Base-by-base conservation (phyloP, 1,140 invertebrate species). In the Galleria mellonella region DNA sequence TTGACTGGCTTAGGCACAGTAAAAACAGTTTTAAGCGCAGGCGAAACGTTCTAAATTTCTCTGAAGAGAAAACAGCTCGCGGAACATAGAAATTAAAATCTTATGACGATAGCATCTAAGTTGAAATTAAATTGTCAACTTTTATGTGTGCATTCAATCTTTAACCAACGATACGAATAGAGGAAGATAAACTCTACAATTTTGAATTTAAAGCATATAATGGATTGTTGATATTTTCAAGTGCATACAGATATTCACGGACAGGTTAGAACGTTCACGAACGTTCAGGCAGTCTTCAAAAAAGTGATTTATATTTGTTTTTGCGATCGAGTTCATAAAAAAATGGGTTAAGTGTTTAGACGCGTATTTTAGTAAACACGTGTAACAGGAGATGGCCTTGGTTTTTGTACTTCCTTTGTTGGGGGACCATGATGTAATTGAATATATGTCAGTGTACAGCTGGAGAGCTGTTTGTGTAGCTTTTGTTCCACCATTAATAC, bases 231-330 rank as follows among this genome's bases (percentile, higher is more conserved):
- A 9, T 4, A 31, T 15, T 32, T 15, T 27, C 28, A 23, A 47
- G 31, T 29, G 38, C 38, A 47, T 47, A 9, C 30, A 37, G 27
- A 46, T 17, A 39, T 12, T n/a, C 29, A 36, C 32, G 29, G 13
- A 38, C 29, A 38, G 37, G 37, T 32, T 36, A 36, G 11, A 23
- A 23, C 17, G 13, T 41, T 31, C n/a, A 30, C 30, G 28, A 31
- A 29, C 8, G 17, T 17, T 42, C 41, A n/a, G n/a, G n/a, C 32
- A 14, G 38, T 11, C 46, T 9, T 32, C 32, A 40, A 47, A 47
- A 47, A 42, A 42, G 27, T 41, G 46, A 47, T 47, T 47, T 47
- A 47, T 47, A 35, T 47, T 47, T 47, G 46, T 42, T 41, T 44
- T 37, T 37, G 35, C 35, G 17, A 37, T 13, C 35, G 35, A 37